Evolutionary conservation across 2,797 vertebrate species (phyloP), one percentile per base, ranked within the genome.

Genomic region (Hydrocynus forskahlii): DNA sequence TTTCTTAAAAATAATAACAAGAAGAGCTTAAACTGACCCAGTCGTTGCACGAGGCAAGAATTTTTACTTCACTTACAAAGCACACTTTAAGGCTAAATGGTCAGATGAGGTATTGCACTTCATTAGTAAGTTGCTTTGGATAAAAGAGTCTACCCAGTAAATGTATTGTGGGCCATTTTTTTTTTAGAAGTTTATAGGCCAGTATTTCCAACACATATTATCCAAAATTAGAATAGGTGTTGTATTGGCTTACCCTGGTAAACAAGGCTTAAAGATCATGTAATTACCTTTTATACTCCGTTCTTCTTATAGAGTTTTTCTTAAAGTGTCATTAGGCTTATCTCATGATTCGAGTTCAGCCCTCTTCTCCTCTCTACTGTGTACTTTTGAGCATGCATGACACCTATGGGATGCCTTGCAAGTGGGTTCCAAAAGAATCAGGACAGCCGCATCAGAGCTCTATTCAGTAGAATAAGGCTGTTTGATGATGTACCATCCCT

Each of bases 41-140:
- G 35, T 29, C 52, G 69, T 74, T 19, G 0, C 16, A 50, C 38
- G n/a, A 12, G 16, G 1, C 35, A 35, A 7, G 1, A 35, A 59
- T 50, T n/a, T 54, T 57, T 25, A 48, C 80, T 69, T 70, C 66
- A 76, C 71, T n/a, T n/a, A 69, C 73, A 25, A 60, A 21, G 43
- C 13, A 72, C 0, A 3, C 1, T 25, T 48, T 40, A 17, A 72
- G 52, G 38, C 0, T 43, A 6, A 68, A 8, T 38, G 77, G 10
- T 70, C 25, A 45, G 66, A 68, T 21, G 19, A 43, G 35, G 10
- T 45, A 43, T 21, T 68, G 19, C 57, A 60, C 29, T 29, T 29
- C 29, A 29, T 29, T 29, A 29, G 29, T 29, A 29, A 29, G 29
- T 29, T 3, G 29, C 29, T 29, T 29, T 29, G 29, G 29, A 29